Evolutionary conservation across 1,140 invertebrate species (phyloP), one percentile per base, ranked within the genome.

Genomic region (Holcopasites calliopsidis): DNA sequence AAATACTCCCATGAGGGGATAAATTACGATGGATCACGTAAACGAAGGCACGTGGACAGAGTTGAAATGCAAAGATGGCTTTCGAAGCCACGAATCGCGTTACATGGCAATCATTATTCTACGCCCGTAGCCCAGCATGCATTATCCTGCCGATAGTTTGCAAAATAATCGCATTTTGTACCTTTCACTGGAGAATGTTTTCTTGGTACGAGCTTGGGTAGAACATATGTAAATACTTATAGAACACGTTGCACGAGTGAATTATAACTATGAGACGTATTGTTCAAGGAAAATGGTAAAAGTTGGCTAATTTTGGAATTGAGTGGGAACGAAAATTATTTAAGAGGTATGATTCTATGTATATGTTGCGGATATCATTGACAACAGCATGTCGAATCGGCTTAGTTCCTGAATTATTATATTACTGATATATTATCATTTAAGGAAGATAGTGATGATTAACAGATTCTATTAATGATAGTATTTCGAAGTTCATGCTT

Each of bases 1-100:
- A 31, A 3, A 35, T 11, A 13, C 7, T 13, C 16, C 31, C 13
- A 44, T 35, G 52, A 44, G 50, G 23, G 31, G 35, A 50, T 35
- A 69, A 65, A 79, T 79, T 81, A 70, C 54, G 8, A 50, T 75
- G 11, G 40, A 66, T 74, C 38, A 38, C 66, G 47, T 49, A 47
- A 61, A 76, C 26, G 23, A 42, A 52, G 57, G 23, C 44, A n/a
- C 49, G 62, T 78, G 55, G 42, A 55, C 23, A 35, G 23, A 52
- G 11, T 58, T 44, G n/a, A 71, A 66, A 55, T 52, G 28, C 33
- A 55, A 6, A n/a, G 11, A 6, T 28, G 3, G 28, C 26, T 76
- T 75, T 71, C 54, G 26, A 62, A 61, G 35, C 18, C 35, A 50
- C 35, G 60, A 52, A 50, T 7, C 21, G 40, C 33, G 52, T 28